Evolutionary conservation across 2,797 vertebrate genomes (phyloP), one percentile per base, ranked within the genome.

Genomic region (Protosalanx chinensis): DNA sequence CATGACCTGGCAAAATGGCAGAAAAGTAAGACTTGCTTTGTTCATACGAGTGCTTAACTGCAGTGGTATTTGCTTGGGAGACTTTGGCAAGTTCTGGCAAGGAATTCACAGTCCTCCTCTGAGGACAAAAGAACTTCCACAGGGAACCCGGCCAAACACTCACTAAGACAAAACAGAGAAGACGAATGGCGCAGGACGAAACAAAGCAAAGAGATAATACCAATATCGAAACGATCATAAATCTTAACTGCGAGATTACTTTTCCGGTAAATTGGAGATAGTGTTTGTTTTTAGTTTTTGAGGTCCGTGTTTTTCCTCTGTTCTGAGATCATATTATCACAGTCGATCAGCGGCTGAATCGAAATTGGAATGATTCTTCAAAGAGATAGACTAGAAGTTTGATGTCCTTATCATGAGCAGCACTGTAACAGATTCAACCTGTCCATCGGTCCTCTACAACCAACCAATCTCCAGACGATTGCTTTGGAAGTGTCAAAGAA

Each of bases 151-250:
- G 23, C 59, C 59, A 61, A 23, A 61, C 20, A 29, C 59, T 29
- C 20, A 61, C 23, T 12, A 13, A 12, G 59, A 61, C 51, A 56
- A 56, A 56, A 56, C 51, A 56, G 6, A 16, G 18, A n/a, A 56
- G 51, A 56, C 51, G n/a, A 86, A 84, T 85, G 78, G 71, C 73
- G 60, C 74, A 70, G 83, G 70, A 86, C 76, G 78, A 84, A 46
- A 46, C 41, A 46, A 46, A 46, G 41, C 41, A 12, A 13, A 13
- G 10, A 46, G 88, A 89, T 89, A 90, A 90, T 88, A 86, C 85
- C 84, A 88, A 86, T 84, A 88, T 85, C 87, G 79, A 85, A 80
- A 72, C 61, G 0, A 64, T 82, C 82, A 90, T 89, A 80, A 88
- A 87, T 90, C 86, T 88, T 81, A 66, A 41, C 13, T 23, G 20